Base-by-base conservation (phyloP, 1,140 invertebrate genomes). In the Mercenaria mercenaria region DNA sequence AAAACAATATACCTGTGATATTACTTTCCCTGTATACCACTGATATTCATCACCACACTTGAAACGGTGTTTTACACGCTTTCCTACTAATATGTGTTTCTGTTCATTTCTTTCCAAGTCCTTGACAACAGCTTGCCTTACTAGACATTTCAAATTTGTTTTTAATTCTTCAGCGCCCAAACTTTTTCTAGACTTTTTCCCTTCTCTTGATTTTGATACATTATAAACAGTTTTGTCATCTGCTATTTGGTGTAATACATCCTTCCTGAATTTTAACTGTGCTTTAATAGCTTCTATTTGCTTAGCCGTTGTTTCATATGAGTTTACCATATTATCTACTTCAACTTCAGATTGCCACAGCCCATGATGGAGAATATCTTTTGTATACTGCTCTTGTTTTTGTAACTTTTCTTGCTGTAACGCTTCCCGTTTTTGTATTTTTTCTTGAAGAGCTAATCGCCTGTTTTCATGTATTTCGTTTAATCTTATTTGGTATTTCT, bases 1-100 rank as follows among this genome's bases (percentile, higher is more conserved):
- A n/a, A n/a, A n/a, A n/a, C n/a, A n/a, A n/a, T n/a, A 23, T 69
- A 81, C 77, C 77, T 81, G 77, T 4, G 77, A 81, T 52, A 81
- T 81, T 34, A 59, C 77, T 81, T 59, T 81, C n/a, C 77, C 77
- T 41, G 50, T 59, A 32, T 81, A 81, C 77, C 77, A 81, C 32
- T 59, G n/a, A 61, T 3, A 10, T 6, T 61, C 0, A 18, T 23
- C 77, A 61, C 34, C 77, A 41, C 59, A 32, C 20, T 32, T 34
- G 59, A 81, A 81, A 59, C 52, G 32, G 32, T 81, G 77, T 37
- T 32, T 11, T 6, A 81, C 52, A 10, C 52, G 59, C 32, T 81
- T 81, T 32, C 56, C 77, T 37, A 81, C 52, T 26, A 81, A 61
- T 15, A 81, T 81, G 23, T 81, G 77, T n/a, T 81, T 47, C 50